Evolutionary conservation across 2,888 invertebrate species (phyloP), one percentile per base, ranked within the genome.

Genomic region (Tetranychus piercei): DNA sequence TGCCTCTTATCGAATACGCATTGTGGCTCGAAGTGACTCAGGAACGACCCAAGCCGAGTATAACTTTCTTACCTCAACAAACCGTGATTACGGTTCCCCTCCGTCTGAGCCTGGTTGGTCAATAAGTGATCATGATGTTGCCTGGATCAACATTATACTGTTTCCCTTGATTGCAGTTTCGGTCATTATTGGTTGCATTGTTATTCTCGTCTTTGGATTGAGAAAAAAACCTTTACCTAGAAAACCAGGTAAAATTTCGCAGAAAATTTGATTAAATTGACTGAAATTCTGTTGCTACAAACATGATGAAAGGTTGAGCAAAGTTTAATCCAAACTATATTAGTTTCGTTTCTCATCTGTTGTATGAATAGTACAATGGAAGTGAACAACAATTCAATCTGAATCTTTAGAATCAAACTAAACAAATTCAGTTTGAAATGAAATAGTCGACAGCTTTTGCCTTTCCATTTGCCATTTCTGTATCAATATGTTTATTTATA

Each of bases 1-100:
- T 7, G 79, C 79, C 9, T 75, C 75, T 44, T 83, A 83, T 77
- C 79, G 80, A 22, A 80, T 84, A 78, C 84, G 86, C 15, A 84
- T 88, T 45, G 86, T 85, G 3, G 88, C 87, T 1, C 85, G 86
- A 79, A 88, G 87, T 80, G 86, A 87, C 80, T 87, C 88, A 6
- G 88, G 88, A 0, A 84, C 86, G 11, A 87, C 86, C 3, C 84
- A 86, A 72, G 85, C 85, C 71, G 85, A 86, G 78, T 86, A 86
- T 78, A 83, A 84, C 76, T 86, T 88, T 80, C 85, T 84, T 75
- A 88, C 88, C 7, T 55, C 73, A 55, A 45, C 44, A 7, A 55
- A 43, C 9, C n/a, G 20, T 20, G 44, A 20, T 9, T n/a, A 11
- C 8, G 11, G 34, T 3, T 55, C 55, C 5, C 15, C 15, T 15